Evolutionary conservation across 2,888 invertebrate genomes (phyloP).

Genomic region (Chymomyza amoena): DNA sequence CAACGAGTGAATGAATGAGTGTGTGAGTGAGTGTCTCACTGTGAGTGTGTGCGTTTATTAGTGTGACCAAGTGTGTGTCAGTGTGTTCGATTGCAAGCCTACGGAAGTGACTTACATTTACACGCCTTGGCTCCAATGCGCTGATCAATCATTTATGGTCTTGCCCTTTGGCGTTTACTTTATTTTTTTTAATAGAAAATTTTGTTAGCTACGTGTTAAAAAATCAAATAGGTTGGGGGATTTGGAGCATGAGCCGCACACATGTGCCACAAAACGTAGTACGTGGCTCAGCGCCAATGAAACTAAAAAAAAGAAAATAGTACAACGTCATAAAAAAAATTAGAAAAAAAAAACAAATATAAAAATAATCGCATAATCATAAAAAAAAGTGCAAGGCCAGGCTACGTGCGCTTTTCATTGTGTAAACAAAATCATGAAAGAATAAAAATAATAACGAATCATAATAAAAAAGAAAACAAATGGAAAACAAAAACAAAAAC

Average conservation of each 20-base stretch:
- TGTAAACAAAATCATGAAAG: constrained; percentile 71
- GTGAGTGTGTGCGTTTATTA: constrained; percentile 13
- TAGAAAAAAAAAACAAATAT: neutral
- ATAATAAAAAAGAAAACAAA: constrained; percentile 2
- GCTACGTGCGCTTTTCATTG: constrained; percentile 67
- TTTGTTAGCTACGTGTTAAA: constrained; percentile 57
- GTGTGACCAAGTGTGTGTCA: constrained; percentile 27
- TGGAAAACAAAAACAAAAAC: constrained; percentile 10
- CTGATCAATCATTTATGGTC: constrained; percentile 17
- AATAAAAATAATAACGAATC: constrained; percentile 12
- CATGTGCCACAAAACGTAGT: constrained; percentile 13
- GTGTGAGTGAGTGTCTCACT: constrained; percentile 25
- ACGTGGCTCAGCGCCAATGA: constrained; percentile 5
- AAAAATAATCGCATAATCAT: constrained; percentile 39
- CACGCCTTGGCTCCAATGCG: constrained; percentile 1
- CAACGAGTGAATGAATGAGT: constrained; percentile 36
- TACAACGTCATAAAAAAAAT: neutral
- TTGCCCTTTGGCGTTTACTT: constrained; percentile 62
- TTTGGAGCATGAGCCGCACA: constrained; percentile 12
- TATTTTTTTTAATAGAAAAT: constrained; percentile 47
- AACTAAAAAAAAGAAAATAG: neutral
- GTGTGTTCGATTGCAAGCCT: constrained; percentile 18
- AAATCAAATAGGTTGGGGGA: constrained; percentile 46
- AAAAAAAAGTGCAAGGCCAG: constrained; percentile 63
- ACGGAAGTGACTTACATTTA: constrained; percentile 14